phyloP scores from a whole-genome alignment of 2,888 invertebrate genomes.

The Pheosia tremula region DNA sequence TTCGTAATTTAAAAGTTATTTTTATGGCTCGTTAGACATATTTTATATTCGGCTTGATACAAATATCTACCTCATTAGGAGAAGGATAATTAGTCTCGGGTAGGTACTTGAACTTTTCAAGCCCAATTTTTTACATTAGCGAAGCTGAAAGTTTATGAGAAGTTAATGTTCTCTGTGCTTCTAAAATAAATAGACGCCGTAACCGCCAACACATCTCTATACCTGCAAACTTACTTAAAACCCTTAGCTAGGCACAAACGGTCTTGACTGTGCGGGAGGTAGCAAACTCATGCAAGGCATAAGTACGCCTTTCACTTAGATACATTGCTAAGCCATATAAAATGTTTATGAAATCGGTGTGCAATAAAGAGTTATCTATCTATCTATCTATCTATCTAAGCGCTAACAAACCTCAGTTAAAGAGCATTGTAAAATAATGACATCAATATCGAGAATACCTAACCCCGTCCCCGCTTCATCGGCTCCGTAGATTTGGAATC shows the following conservation, averaged over 20 bases:
- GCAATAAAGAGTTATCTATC: no score
- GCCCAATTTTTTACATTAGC: slow-evolving; percentile 23
- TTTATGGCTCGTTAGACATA: slow-evolving; percentile 39
- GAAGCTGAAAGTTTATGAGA: slow-evolving; percentile 16
- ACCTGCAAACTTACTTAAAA: no score
- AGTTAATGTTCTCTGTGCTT: background rate
- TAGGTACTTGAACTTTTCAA: slow-evolving; percentile 11
- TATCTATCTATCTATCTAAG: no score
- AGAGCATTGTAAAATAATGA: slow-evolving; percentile 10
- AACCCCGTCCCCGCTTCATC: slow-evolving; percentile 28
- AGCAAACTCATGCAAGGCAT: background rate
- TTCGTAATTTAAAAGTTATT: slow-evolving; percentile 42
- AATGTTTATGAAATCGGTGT: no score
- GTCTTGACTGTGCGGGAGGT: background rate
- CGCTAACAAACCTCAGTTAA: no score
- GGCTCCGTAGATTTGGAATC: slow-evolving; percentile 38
- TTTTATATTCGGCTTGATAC: slow-evolving; percentile 22
- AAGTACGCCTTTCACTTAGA: no score
- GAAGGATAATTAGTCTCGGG: slow-evolving; percentile 18
- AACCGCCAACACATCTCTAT: no score
- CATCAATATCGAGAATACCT: slow-evolving; percentile 23
- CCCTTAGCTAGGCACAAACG: background rate
- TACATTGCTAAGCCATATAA: no score
- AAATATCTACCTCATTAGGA: slow-evolving; percentile 20
- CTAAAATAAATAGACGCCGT: no score